phyloP scores from a whole-genome alignment of 2,113 vertebrate species.

The Pelodiscus sinensis region DNA sequence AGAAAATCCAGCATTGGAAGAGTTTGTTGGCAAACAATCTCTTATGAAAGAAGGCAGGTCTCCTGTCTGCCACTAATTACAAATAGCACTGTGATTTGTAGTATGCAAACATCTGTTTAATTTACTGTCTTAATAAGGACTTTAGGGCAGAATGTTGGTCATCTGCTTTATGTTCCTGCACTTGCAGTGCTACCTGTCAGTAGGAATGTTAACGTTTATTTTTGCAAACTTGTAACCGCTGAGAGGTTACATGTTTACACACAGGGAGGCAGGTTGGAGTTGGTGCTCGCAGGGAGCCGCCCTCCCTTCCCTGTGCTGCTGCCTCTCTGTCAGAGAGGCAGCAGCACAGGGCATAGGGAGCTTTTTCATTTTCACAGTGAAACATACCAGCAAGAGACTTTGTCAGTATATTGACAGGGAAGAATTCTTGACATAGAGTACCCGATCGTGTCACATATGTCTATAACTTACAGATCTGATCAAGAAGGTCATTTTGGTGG shows the following conservation, averaged over 20 bases:
- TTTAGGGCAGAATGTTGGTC: not conserved
- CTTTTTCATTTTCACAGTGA: not conserved
- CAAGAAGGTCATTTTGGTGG: not conserved
- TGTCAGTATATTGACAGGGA: not conserved
- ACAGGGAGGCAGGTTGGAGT: too few relatives aligned
- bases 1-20: slow-evolving; percentile 1
- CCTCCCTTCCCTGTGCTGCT: too few relatives aligned
- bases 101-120: not conserved
- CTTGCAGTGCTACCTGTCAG: not conserved
- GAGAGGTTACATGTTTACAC: too few relatives aligned
- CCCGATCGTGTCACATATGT: not conserved
- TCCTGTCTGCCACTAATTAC: not conserved
- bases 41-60: not conserved
- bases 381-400: not conserved
- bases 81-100: not conserved
- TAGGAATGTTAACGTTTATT: too few relatives aligned
- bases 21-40: slow-evolving; percentile 31
- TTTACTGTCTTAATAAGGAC: slow-evolving; percentile 37
- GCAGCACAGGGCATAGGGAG: too few relatives aligned
- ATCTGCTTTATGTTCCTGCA: not conserved
- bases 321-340: too few relatives aligned
- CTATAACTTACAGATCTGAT: not conserved
- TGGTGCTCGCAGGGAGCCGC: too few relatives aligned
- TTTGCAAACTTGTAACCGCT: too few relatives aligned
- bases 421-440: not conserved